A percentile compares a stretch with the other conserved stretches of the same genome.
These are phyloP conservation scores for Zelostemma sp. DNA, from an alignment of 1,140 invertebrate genomes.

Conservation along the genomic window DNA sequence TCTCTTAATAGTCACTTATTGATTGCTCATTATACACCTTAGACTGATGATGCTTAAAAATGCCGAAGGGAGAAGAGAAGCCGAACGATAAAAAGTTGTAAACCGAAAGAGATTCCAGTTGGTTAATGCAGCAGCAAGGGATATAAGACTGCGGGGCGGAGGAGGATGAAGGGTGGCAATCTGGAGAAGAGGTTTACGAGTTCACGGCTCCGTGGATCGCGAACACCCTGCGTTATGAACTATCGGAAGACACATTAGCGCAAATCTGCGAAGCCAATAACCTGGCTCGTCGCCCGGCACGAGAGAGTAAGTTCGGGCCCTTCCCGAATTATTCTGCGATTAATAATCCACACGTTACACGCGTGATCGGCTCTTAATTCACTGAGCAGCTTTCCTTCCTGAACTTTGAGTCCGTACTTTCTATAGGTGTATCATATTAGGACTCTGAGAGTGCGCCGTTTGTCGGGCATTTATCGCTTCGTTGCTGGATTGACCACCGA, in stretches of 20 bases:
- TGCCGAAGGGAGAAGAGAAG: too few relatives aligned
- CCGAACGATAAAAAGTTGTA: constrained; percentile 2
- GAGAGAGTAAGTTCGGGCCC: constrained; percentile 21
- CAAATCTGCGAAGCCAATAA: constrained; percentile 66
- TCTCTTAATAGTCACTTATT: too few relatives aligned
- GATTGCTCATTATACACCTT: too few relatives aligned
- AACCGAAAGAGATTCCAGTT: background rate
- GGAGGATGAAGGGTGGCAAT: background rate
- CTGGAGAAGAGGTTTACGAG: constrained; percentile 50
- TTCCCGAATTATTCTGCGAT: constrained; percentile 67
- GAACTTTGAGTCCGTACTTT: constrained; percentile 17
- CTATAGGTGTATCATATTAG: constrained; percentile 29
- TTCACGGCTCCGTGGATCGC: constrained; percentile 54
- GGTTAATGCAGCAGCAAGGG: constrained; percentile 10
- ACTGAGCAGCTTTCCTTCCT: constrained; percentile 44
- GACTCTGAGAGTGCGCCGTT: constrained; percentile 5
- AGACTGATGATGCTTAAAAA: too few relatives aligned
- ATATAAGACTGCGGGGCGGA: background rate
- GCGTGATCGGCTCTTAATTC: constrained; percentile 66
- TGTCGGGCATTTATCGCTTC: constrained; percentile 30
- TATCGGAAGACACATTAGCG: constrained; percentile 68
- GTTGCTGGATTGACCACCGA: constrained; percentile 45
- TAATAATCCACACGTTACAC: constrained; percentile 69
- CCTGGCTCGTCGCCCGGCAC: constrained; percentile 50
- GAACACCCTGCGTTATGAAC: constrained; percentile 51